A percentile compares a stretch with the other conserved stretches of the same genome.
These are phyloP conservation scores for Sebastes elongatus DNA, from an alignment of 2,797 vertebrate species.

Conservation along the genomic window DNA sequence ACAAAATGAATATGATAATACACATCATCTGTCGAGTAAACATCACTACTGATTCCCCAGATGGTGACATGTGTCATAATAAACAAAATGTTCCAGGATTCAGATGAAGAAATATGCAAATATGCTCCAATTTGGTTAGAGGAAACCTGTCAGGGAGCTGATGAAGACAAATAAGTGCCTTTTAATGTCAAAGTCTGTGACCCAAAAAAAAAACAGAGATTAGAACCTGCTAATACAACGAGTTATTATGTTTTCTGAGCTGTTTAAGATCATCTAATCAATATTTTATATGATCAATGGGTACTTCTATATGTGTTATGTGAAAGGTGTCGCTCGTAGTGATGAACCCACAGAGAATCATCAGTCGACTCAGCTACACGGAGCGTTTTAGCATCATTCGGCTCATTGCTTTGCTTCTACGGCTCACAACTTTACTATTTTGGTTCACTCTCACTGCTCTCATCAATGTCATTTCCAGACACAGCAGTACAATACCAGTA, in stretches of 20 bases:
- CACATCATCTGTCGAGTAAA: constrained; percentile 29
- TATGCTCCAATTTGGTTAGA: constrained; percentile 8
- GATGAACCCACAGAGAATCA: not conserved
- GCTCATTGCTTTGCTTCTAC: not conserved
- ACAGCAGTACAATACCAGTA: too few species aligned
- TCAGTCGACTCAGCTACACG: not conserved
- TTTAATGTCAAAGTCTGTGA: constrained; percentile 13
- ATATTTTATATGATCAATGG: not conserved
- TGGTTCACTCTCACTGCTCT: not conserved
- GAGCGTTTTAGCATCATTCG: not conserved
- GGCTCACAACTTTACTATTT: not conserved
- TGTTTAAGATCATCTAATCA: not conserved
- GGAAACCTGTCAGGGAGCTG: constrained; percentile 12
- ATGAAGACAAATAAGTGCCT: constrained; percentile 27
- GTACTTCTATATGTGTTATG: not conserved
- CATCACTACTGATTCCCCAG: constrained; percentile 7
- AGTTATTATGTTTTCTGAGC: not conserved
- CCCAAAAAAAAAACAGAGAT: not conserved
- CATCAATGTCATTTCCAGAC: not conserved
- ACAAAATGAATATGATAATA: constrained; percentile 12
- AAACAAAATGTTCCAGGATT: constrained; percentile 14
- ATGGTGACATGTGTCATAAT: constrained; percentile 16
- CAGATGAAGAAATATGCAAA: constrained; percentile 38
- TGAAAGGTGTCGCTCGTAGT: not conserved
- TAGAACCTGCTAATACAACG: not conserved